A percentile compares a stretch with the other conserved stretches of the same genome.
phyloP scores from a whole-genome alignment of 2,113 vertebrate species.

The Lepisosteus oculatus region DNA sequence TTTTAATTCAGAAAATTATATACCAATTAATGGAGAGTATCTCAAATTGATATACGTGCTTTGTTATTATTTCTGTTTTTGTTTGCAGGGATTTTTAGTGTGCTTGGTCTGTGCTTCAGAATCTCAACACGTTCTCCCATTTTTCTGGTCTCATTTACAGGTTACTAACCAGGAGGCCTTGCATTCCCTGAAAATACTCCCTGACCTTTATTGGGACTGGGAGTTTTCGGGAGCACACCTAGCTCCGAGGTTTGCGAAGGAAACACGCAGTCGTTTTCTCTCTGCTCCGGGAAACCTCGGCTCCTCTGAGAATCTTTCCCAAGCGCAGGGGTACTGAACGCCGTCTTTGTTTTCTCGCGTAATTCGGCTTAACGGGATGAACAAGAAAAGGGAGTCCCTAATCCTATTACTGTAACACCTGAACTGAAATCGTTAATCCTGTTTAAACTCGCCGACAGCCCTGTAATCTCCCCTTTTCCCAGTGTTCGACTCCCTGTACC shows the following conservation, averaged over 20 bases:
- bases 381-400: conserved; percentile 46
- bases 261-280: too few relatives aligned
- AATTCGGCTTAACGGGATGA: conserved; percentile 47
- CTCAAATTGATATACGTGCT: too few relatives aligned
- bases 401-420: conserved; percentile 66
- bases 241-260: conserved; percentile 8
- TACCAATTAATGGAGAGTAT: too few relatives aligned
- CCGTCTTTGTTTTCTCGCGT: conserved; percentile 46
- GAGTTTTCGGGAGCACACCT: neutral
- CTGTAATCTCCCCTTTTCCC: conserved; percentile 46
- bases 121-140: too few relatives aligned
- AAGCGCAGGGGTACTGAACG: conserved; percentile 25
- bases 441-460: conserved; percentile 46
- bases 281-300: neutral
- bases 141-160: too few relatives aligned
- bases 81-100: too few relatives aligned
- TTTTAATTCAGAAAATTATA: too few relatives aligned
- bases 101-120: too few relatives aligned
- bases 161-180: too few relatives aligned
- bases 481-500: conserved; percentile 35
- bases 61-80: too few relatives aligned
- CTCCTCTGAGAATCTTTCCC: neutral
- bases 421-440: conserved; percentile 61
- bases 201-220: too few relatives aligned
- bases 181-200: too few relatives aligned